Conservation (phyloP, 2,888 invertebrate genomes). For the Lymantria dispar region DNA sequence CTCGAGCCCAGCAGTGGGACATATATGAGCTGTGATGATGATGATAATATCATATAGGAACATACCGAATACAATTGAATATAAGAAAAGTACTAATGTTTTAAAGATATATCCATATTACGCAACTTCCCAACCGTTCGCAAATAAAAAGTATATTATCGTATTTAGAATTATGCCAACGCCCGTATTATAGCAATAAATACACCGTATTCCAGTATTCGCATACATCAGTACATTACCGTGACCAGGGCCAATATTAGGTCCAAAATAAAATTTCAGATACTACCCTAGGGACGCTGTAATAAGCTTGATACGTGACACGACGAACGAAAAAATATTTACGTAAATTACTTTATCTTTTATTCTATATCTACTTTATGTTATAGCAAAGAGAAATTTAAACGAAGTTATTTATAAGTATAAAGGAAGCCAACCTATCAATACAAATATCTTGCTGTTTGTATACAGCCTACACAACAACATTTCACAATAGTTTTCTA, state of each 20-base stretch:
- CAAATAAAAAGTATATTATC: too few relatives aligned
- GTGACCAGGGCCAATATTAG: neutral
- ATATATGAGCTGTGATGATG: too few relatives aligned
- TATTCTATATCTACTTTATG: neutral
- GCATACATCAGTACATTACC: neutral
- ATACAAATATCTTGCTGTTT: slow-evolving; percentile 7
- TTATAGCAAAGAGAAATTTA: neutral
- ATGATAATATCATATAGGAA: too few relatives aligned
- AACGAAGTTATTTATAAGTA: slow-evolving; percentile 1
- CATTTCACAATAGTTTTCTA: slow-evolving; percentile 26
- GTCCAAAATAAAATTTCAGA: neutral
- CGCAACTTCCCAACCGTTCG: too few relatives aligned
- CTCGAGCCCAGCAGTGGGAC: too few relatives aligned
- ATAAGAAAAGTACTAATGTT: too few relatives aligned
- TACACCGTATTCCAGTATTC: neutral
- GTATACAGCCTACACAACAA: slow-evolving; percentile 14
- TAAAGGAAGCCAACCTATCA: slow-evolving; percentile 1
- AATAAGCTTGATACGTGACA: neutral
- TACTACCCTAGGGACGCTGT: neutral
- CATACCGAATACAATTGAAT: too few relatives aligned
- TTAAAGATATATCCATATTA: too few relatives aligned
- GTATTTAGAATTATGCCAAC: too few relatives aligned
- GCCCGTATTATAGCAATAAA: neutral
- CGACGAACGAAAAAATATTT: neutral
- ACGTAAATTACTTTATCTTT: slow-evolving; percentile 1